These are phyloP conservation scores for Ametastegia equiseti DNA, from an alignment of 2,888 invertebrate species.

Conservation along the genomic window DNA sequence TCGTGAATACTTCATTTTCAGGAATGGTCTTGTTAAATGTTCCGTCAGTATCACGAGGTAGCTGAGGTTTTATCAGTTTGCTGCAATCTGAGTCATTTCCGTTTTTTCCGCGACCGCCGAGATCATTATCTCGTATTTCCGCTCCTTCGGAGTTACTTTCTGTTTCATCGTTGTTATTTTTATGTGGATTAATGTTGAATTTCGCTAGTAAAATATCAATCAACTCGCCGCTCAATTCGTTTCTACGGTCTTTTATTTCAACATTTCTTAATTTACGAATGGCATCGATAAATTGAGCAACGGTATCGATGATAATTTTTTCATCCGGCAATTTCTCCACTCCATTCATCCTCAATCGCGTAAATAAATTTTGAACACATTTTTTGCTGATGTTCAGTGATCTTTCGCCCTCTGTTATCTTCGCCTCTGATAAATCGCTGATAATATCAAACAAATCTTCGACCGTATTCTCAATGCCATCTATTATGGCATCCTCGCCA, in stretches of 20 bases:
- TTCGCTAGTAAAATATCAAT: background rate
- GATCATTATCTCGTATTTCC: background rate
- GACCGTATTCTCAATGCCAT: background rate
- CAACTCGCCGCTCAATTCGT: background rate
- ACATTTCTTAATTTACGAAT: background rate
- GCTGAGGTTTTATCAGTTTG: background rate
- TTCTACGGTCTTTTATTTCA: background rate
- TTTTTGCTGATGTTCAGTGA: background rate
- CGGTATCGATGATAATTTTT: background rate
- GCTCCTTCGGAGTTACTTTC: background rate
- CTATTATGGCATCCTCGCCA: background rate
- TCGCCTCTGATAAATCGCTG: background rate
- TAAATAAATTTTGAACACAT: background rate
- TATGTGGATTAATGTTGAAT: constrained; percentile 2
- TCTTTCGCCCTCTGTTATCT: background rate
- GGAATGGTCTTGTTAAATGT: background rate
- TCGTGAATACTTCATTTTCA: no score
- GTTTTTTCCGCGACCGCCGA: background rate
- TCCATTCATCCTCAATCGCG: background rate
- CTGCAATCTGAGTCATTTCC: background rate
- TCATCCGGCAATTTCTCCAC: background rate
- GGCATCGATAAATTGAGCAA: constrained; percentile 1
- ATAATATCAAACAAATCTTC: constrained; percentile 4
- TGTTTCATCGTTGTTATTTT: background rate
- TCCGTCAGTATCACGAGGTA: background rate